phyloP scores from a whole-genome alignment of 2,888 invertebrate genomes.

The Sinopyrophorus schimmeli region DNA sequence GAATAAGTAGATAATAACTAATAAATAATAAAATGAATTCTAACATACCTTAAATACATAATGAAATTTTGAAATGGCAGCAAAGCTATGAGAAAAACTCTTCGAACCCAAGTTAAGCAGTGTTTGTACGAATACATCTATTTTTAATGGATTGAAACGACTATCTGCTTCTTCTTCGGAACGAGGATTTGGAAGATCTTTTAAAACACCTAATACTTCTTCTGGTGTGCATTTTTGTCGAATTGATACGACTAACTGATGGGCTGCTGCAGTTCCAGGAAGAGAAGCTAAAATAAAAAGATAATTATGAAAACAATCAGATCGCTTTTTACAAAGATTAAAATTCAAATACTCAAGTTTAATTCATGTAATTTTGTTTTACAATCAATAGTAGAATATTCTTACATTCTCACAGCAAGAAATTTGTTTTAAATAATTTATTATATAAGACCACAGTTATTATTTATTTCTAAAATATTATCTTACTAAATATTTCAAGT shows the following conservation, averaged over 20 bases:
- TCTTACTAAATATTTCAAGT: neutral
- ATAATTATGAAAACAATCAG: neutral
- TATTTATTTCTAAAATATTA: neutral
- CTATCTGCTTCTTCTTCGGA: constrained; percentile 75
- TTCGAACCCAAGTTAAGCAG: constrained; percentile 92
- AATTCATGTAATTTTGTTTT: neutral
- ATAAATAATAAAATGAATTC: neutral
- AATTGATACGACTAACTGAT: constrained; percentile 83
- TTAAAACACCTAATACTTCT: constrained; percentile 83
- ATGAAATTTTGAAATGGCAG: constrained; percentile 97
- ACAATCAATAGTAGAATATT: neutral
- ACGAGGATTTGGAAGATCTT: constrained; percentile 81
- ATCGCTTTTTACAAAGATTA: no score
- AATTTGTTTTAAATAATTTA: no score
- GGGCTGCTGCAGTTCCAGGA: constrained; percentile 81
- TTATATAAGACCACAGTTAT: neutral
- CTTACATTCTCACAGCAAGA: no score
- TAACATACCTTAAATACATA: constrained; percentile 79
- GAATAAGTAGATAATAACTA: neutral
- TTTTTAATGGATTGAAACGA: constrained; percentile 88
- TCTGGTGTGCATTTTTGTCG: constrained; percentile 89
- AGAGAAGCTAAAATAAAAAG: constrained; percentile 64
- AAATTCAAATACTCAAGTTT: neutral
- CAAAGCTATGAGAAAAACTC: constrained; percentile 97
- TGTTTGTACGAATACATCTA: constrained; percentile 97